A percentile compares a stretch with the other conserved stretches of the same genome.
These are phyloP conservation scores for Serripes groenlandicus DNA, from an alignment of 2,888 invertebrate species.

Conservation along the genomic window DNA sequence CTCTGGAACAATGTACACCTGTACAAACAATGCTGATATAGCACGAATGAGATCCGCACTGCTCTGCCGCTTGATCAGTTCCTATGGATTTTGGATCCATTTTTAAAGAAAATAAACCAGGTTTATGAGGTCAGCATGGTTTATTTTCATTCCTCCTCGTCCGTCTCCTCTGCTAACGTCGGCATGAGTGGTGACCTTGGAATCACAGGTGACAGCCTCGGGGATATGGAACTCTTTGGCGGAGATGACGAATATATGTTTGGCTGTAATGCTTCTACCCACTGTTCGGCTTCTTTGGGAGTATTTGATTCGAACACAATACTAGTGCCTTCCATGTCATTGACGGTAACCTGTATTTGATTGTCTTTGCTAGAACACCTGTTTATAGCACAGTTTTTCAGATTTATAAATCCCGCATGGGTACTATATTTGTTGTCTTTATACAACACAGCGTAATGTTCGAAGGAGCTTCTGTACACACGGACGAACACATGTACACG, in stretches of 20 bases:
- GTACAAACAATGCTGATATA: not conserved
- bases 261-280: constrained; percentile 70
- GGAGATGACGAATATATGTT: constrained; percentile 64
- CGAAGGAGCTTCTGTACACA: constrained; percentile 76
- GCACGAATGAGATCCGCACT: not conserved
- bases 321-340: constrained; percentile 75
- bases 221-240: constrained; percentile 67
- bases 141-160: constrained; percentile 33
- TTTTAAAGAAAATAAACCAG: not conserved
- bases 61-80: not conserved
- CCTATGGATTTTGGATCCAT: constrained; percentile 4
- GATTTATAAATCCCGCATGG: constrained; percentile 72
- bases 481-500: constrained; percentile 73
- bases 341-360: constrained; percentile 71
- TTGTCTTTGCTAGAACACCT: constrained; percentile 53
- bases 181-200: constrained; percentile 76
- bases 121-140: not conserved
- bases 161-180: constrained; percentile 71
- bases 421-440: constrained; percentile 72
- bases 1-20: too few species aligned
- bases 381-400: constrained; percentile 73
- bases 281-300: constrained; percentile 60
- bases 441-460: constrained; percentile 76
- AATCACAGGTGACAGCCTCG: constrained; percentile 71
- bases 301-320: constrained; percentile 69